Evolutionary conservation across 2,888 invertebrate species (phyloP).

Genomic region (Erynnis tages): DNA sequence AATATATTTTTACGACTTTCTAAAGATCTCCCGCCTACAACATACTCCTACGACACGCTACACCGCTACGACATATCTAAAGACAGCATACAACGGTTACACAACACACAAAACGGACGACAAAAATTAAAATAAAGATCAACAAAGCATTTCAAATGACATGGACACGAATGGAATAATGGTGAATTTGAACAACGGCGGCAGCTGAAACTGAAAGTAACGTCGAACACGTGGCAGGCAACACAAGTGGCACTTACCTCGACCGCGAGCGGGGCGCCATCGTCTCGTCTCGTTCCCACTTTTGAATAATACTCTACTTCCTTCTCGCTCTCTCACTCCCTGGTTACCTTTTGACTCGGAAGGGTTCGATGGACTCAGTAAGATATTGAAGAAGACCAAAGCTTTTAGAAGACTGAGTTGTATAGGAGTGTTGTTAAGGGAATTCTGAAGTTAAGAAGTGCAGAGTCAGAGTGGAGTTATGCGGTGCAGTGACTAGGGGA

Average conservation of each 20-base stretch:
- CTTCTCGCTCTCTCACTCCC: constrained; percentile 76
- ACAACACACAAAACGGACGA: neutral
- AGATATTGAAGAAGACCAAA: constrained; percentile 10
- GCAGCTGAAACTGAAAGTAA: constrained; percentile 56
- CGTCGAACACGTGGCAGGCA: constrained; percentile 68
- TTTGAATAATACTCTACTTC: constrained; percentile 55
- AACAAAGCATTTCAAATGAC: constrained; percentile 25
- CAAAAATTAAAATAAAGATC: neutral
- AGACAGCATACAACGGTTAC: neutral
- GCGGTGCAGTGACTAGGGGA: constrained; percentile 50
- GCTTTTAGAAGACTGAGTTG: neutral
- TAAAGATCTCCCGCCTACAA: constrained; percentile 13
- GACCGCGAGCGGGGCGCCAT: constrained; percentile 67
- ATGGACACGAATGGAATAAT: neutral
- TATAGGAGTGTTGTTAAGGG: neutral
- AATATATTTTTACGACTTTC: neutral
- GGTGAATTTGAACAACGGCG: constrained; percentile 39
- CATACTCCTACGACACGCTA: constrained; percentile 1
- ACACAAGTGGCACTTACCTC: constrained; percentile 75
- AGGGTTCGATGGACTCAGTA: constrained; percentile 7
- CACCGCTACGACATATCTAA: neutral
- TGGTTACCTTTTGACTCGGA: constrained; percentile 45
- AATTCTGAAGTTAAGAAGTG: neutral
- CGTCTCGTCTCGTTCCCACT: constrained; percentile 77
- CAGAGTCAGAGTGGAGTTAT: constrained; percentile 29